A percentile compares a stretch with the other conserved stretches of the same genome.
Evolutionary conservation across 2,113 vertebrate species (phyloP).

Genomic region (Corythornis madagascariensis): DNA sequence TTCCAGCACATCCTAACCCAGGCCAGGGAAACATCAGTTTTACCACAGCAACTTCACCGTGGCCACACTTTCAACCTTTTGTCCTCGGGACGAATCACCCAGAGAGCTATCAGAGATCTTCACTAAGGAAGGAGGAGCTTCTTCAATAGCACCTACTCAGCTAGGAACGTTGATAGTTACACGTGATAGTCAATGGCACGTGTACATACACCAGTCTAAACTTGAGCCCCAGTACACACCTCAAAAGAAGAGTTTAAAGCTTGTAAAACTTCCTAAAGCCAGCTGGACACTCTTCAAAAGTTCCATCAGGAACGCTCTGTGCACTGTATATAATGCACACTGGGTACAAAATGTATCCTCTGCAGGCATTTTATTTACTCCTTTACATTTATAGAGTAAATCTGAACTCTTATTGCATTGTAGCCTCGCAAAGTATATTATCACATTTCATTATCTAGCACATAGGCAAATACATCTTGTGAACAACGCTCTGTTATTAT

Average conservation of each 20-base stretch:
- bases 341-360: background rate
- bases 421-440: conserved; percentile 39
- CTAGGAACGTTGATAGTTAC: background rate
- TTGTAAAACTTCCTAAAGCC: background rate
- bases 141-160: background rate
- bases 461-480: conserved; percentile 27
- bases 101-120: background rate
- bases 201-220: background rate
- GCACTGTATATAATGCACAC: background rate
- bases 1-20: background rate
- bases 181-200: background rate
- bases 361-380: conserved; percentile 29
- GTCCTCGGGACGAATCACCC: background rate
- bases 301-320: background rate
- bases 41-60: background rate
- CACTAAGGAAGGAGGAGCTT: background rate
- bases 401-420: conserved; percentile 13
- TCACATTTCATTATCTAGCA: conserved; percentile 57
- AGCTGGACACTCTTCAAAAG: background rate
- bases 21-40: background rate
- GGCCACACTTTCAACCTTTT: background rate
- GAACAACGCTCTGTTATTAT: conserved; percentile 44
- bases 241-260: background rate
- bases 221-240: background rate
- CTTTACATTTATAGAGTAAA: conserved; percentile 30